Evolutionary conservation across 2,797 vertebrate genomes (phyloP).

Genomic region (Gallirallus australis): DNA sequence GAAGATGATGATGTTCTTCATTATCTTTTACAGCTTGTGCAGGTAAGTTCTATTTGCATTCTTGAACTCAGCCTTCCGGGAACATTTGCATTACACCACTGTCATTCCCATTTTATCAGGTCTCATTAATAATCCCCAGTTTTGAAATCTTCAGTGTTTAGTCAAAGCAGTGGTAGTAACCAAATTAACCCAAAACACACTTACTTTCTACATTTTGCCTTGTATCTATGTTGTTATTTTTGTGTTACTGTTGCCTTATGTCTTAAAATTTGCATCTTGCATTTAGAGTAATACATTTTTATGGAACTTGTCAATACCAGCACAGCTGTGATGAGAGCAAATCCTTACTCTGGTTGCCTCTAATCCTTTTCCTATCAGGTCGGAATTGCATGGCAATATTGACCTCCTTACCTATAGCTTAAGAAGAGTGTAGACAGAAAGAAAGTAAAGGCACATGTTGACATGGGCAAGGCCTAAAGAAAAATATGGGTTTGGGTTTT

Average conservation of each 20-base stretch:
- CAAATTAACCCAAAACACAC: background rate
- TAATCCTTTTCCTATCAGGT: background rate
- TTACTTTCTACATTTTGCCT: background rate
- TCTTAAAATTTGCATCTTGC: background rate
- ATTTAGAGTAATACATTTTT: background rate
- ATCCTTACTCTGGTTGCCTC: background rate
- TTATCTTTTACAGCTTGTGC: slow-evolving; percentile 96
- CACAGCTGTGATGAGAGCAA: background rate
- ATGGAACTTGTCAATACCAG: background rate
- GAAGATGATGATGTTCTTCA: slow-evolving; percentile 94
- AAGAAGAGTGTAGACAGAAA: background rate
- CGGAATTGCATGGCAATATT: background rate
- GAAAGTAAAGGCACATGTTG: background rate
- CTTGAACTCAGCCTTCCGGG: background rate
- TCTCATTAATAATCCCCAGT: background rate
- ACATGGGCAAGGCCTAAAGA: background rate
- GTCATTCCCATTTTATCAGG: background rate
- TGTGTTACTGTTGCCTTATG: background rate
- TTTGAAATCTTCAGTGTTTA: background rate
- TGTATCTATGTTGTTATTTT: background rate
- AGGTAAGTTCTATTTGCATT: slow-evolving; percentile 80
- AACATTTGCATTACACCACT: slow-evolving; percentile 40
- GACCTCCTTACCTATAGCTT: background rate
- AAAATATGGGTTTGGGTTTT: background rate
- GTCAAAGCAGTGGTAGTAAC: background rate